Conservation (phyloP, 2,888 invertebrate species). For the Ochropleura plecta region DNA sequence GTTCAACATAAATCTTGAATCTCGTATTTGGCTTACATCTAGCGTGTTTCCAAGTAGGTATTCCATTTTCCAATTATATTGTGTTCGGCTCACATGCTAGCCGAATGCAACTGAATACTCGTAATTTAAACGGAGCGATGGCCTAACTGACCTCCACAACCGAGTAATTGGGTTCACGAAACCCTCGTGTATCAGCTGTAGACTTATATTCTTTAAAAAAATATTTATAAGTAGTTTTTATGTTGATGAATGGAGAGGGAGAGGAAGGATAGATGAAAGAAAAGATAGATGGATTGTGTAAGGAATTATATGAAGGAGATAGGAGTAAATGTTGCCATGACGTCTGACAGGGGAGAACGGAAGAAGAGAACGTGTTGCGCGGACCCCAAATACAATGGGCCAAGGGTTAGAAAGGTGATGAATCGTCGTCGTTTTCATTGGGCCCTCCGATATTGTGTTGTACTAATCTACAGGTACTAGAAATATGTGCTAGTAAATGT, state of each 20-base stretch:
- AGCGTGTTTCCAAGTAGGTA: neutral
- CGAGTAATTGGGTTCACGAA: neutral
- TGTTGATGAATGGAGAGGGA: no score
- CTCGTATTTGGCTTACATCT: neutral
- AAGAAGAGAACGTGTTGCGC: no score
- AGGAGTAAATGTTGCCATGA: no score
- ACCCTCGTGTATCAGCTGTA: neutral
- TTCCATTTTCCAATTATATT: neutral
- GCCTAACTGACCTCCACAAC: neutral
- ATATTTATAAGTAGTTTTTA: no score
- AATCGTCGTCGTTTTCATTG: neutral
- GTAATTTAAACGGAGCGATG: neutral
- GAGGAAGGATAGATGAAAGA: no score
- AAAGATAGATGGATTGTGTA: no score
- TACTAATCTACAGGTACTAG: neutral
- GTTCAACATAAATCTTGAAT: neutral
- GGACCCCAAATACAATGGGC: no score
- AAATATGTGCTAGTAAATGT: neutral
- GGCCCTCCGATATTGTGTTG: neutral
- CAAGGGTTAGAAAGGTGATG: no score
- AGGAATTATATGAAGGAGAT: no score
- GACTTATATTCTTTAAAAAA: no score
- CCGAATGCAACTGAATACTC: neutral
- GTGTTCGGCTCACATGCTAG: neutral
- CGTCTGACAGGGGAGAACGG: no score